phyloP scores from a whole-genome alignment of 37 sponge, comb jelly and placozoan genomes.

The Halisarca cf. caerulea region DNA sequence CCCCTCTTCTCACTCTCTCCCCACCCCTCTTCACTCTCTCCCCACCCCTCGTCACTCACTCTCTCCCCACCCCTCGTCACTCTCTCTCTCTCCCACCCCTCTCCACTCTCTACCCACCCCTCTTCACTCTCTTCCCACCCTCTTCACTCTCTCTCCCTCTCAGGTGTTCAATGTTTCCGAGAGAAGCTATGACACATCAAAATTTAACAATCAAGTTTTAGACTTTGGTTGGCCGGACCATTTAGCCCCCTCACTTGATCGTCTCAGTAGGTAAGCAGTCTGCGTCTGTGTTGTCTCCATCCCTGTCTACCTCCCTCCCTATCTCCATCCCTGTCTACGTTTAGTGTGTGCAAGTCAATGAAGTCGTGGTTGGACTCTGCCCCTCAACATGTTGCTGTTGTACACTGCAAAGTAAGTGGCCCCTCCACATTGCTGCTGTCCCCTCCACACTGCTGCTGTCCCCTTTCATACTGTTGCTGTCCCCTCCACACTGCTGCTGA shows the following conservation, averaged over 20 bases:
- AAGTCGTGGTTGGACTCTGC: constrained; percentile 95
- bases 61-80: too few relatives aligned
- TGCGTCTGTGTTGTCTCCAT: background rate
- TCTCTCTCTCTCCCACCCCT: background rate
- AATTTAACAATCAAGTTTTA: constrained; percentile 94
- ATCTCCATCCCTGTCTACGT: too few relatives aligned
- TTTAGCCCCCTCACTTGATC: constrained; percentile 92
- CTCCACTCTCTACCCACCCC: too few relatives aligned
- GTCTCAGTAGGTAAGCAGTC: constrained; percentile 70
- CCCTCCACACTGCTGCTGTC: background rate
- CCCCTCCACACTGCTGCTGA: background rate
- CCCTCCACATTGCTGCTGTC: background rate
- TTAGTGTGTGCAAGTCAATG: constrained; percentile 91
- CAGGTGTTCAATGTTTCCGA: constrained; percentile 93
- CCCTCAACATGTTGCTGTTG: constrained; percentile 87
- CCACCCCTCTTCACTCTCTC: too few relatives aligned
- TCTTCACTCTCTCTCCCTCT: background rate
- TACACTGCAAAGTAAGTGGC: constrained; percentile 82
- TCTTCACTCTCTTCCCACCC: too few relatives aligned
- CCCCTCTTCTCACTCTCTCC: too few relatives aligned
- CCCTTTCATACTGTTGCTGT: background rate
- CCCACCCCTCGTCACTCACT: too few relatives aligned
- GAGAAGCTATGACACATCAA: constrained; percentile 91
- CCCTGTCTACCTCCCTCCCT: too few relatives aligned
- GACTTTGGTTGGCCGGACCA: constrained; percentile 99